phyloP scores from a whole-genome alignment of 2,113 vertebrate genomes.

The Pseudorectes ferrugineus region DNA sequence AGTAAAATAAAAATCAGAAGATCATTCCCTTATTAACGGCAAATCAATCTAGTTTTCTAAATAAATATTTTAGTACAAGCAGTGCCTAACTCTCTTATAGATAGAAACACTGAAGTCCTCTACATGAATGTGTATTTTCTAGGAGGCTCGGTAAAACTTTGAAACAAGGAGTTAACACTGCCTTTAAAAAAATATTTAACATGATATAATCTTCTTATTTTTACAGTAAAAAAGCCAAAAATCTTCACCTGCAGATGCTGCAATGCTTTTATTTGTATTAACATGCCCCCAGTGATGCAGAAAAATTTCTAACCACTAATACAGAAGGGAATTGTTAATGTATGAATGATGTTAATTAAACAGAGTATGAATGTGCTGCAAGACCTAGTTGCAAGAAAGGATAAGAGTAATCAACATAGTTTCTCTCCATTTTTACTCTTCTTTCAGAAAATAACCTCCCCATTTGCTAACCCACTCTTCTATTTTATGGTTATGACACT shows the following conservation, averaged over 20 bases:
- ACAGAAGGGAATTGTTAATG: neutral
- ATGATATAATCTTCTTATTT: neutral
- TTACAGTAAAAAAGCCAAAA: neutral
- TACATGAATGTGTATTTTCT: neutral
- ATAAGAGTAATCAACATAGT: neutral
- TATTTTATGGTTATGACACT: neutral
- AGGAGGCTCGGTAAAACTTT: neutral
- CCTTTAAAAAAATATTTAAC: neutral
- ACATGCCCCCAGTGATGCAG: neutral
- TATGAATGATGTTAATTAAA: neutral
- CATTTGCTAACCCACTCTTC: neutral
- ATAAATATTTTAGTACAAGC: neutral
- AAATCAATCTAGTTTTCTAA: neutral
- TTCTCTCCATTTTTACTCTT: neutral
- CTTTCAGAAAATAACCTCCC: neutral
- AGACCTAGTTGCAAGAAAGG: neutral
- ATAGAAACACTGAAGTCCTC: neutral
- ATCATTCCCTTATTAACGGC: neutral
- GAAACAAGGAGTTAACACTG: neutral
- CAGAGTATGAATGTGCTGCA: neutral
- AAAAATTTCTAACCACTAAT: neutral
- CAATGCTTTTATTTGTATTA: neutral
- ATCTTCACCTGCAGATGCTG: neutral
- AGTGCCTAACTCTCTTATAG: neutral
- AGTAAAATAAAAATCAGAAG: neutral